Percentiles rank a stretch among this genome's conserved stretches.
Evolutionary conservation across 2,888 invertebrate species (phyloP).

Genomic region (Folsomia manolachei): DNA sequence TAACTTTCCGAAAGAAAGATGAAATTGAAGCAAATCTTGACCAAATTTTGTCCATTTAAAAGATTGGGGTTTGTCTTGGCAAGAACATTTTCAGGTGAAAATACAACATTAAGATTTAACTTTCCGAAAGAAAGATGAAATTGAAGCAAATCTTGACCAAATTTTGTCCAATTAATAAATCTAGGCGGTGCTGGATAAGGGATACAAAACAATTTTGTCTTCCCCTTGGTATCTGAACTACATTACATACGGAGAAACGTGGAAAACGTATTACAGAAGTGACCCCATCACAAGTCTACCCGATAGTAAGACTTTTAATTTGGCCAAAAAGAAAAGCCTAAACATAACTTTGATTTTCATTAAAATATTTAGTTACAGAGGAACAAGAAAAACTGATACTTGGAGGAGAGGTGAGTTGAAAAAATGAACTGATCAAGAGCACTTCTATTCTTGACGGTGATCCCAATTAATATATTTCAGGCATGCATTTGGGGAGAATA

Average conservation of each 20-base stretch:
- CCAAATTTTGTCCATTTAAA: no score
- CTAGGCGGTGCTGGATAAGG: slow-evolving; percentile 52
- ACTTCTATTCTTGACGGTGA: no score
- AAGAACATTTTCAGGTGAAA: slow-evolving; percentile 28
- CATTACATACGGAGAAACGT: slow-evolving; percentile 65
- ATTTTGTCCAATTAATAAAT: no score
- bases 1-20: background rate
- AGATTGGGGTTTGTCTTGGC: slow-evolving; percentile 50
- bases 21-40: background rate
- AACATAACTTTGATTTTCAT: background rate
- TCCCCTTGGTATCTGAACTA: slow-evolving; percentile 86
- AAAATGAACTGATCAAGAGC: background rate
- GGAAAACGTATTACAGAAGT: slow-evolving; percentile 67
- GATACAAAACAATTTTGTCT: slow-evolving; percentile 69
- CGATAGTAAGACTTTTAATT: slow-evolving; percentile 22
- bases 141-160: background rate
- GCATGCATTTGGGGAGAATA: slow-evolving; percentile 86
- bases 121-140: background rate
- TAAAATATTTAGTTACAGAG: slow-evolving; percentile 45
- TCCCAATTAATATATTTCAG: slow-evolving; percentile 26
- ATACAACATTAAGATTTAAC: background rate
- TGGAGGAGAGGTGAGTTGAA: slow-evolving; percentile 62
- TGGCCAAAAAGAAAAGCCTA: no score
- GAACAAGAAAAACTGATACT: slow-evolving; percentile 64
- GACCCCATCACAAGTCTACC: slow-evolving; percentile 60